phyloP scores from a whole-genome alignment of 64 coral and sea anemone species.

The Cladopsammia gracilis region DNA sequence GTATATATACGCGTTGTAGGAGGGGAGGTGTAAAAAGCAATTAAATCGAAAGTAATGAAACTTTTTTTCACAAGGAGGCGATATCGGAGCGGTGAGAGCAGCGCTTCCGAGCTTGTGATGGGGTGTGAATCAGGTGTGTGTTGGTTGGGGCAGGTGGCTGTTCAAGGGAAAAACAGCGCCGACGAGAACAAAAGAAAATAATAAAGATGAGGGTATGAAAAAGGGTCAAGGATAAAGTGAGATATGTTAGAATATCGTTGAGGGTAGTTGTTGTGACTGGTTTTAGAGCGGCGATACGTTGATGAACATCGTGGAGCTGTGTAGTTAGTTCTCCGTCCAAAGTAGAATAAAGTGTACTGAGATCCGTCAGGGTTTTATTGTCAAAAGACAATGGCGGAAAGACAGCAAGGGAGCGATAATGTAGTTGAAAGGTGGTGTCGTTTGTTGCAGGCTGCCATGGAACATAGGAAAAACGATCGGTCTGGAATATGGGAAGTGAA shows the following conservation, averaged over 20 bases:
- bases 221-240: not conserved
- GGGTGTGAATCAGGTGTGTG: too few species aligned
- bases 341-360: constrained; percentile 7
- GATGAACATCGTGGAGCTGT: not conserved
- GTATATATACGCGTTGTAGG: too few species aligned
- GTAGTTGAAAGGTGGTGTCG: constrained; percentile 14
- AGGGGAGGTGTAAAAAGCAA: too few species aligned
- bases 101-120: too few species aligned
- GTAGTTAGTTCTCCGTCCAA: constrained; percentile 17
- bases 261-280: not conserved
- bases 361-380: constrained; percentile 7
- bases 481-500: constrained; percentile 37
- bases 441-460: constrained; percentile 4
- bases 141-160: too few species aligned
- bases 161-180: too few species aligned
- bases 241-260: not conserved
- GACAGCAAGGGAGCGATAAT: constrained; percentile 41
- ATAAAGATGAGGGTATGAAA: too few species aligned
- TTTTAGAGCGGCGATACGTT: not conserved
- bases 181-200: too few species aligned
- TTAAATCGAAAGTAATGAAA: too few species aligned
- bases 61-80: not conserved
- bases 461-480: constrained; percentile 9
- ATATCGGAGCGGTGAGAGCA: too few species aligned
- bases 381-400: constrained; percentile 49